phyloP scores from a whole-genome alignment of 2,797 vertebrate species.

The Ceyx erithaca region DNA sequence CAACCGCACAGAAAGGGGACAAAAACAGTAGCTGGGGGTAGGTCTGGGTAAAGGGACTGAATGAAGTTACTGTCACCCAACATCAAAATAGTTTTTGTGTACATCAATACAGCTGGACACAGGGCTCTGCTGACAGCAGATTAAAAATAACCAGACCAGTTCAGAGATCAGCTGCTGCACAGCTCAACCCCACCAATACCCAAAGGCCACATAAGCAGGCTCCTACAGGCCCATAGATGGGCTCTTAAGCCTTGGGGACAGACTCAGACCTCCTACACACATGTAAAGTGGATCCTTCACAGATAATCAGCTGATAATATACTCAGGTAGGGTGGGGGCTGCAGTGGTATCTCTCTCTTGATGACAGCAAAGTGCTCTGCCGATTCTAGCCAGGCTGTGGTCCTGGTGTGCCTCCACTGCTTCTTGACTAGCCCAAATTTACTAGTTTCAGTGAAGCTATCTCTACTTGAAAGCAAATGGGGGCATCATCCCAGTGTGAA shows the following conservation, averaged over 20 bases:
- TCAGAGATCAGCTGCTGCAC: neutral
- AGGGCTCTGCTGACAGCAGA: neutral
- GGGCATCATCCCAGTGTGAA: fast-evolving
- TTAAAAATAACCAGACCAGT: neutral
- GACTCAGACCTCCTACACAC: neutral
- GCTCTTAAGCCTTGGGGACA: neutral
- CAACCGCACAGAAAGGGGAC: neutral
- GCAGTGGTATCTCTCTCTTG: neutral
- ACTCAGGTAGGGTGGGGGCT: neutral
- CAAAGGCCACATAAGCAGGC: neutral
- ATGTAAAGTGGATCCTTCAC: neutral
- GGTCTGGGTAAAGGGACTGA: neutral
- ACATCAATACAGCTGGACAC: neutral
- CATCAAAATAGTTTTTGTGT: neutral
- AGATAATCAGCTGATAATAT: neutral
- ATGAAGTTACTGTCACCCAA: neutral
- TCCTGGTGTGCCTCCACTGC: fast-evolving
- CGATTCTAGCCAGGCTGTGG: neutral
- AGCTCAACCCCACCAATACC: neutral
- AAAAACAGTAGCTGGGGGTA: neutral
- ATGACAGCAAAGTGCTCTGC: neutral
- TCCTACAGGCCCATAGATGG: neutral
- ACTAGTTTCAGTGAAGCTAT: neutral
- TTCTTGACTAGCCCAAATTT: neutral
- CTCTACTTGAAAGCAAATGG: neutral